phyloP scores from a whole-genome alignment of 2,797 vertebrate species.

The Thamnophis elegans region DNA sequence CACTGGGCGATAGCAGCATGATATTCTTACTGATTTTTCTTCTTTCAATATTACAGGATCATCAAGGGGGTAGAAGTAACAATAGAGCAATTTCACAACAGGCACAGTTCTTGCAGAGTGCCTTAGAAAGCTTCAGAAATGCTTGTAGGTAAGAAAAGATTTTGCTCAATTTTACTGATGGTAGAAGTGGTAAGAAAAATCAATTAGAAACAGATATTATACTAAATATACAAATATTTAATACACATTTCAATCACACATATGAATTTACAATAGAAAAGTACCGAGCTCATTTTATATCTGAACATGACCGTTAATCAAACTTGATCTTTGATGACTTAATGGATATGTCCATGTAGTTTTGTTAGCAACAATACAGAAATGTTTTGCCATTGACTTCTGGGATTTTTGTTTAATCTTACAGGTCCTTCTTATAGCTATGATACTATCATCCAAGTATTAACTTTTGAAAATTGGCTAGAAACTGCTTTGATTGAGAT shows the following conservation, averaged over 20 bases:
- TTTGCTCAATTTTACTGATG: neutral
- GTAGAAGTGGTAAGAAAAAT: neutral
- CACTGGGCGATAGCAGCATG: neutral
- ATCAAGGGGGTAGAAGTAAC: conserved; percentile 46
- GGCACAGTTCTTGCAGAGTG: conserved; percentile 77
- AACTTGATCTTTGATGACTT: neutral
- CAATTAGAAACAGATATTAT: neutral
- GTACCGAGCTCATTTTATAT: conserved; percentile 4
- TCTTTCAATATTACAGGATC: conserved; percentile 54
- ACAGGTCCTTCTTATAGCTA: neutral
- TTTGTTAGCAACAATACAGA: neutral
- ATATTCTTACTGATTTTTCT: conserved; percentile 25
- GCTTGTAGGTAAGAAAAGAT: conserved; percentile 83
- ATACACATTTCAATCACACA: neutral
- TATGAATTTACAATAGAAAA: neutral
- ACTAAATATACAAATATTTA: neutral
- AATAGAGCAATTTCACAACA: conserved; percentile 66
- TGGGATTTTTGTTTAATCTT: neutral
- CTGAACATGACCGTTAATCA: neutral
- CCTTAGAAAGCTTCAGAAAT: conserved; percentile 82
- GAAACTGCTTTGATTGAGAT: neutral
- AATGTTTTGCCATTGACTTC: neutral
- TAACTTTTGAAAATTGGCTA: neutral
- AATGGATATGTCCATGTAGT: neutral
- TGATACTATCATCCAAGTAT: neutral